Evolutionary conservation across 2,888 invertebrate species (phyloP).

Genomic region (Choreutis nemorana): DNA sequence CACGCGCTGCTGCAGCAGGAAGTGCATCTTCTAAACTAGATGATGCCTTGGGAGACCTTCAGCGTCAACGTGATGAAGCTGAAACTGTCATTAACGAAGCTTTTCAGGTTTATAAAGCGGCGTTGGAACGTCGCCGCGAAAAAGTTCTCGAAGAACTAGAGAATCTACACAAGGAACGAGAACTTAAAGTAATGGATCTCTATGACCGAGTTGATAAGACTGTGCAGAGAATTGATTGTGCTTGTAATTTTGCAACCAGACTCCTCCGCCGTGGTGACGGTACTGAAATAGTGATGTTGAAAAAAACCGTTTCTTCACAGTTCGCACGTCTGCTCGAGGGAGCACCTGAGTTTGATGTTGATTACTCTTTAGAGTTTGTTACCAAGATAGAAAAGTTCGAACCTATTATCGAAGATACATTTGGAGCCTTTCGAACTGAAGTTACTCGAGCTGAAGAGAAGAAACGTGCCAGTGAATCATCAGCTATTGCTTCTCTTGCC

Average conservation of each 20-base stretch:
- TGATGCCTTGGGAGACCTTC: conserved; percentile 83
- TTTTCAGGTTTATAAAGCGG: conserved; percentile 80
- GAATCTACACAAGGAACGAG: conserved; percentile 82
- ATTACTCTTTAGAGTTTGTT: conserved; percentile 82
- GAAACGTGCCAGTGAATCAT: conserved; percentile 54
- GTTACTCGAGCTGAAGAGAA: conserved; percentile 64
- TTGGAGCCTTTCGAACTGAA: conserved; percentile 78
- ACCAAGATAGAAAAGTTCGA: conserved; percentile 84
- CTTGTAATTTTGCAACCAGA: conserved; percentile 83
- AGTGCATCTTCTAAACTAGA: conserved; percentile 79
- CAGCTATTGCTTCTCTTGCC: conserved; percentile 43
- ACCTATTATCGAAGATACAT: conserved; percentile 72
- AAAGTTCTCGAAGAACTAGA: conserved; percentile 77
- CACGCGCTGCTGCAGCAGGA: conserved; percentile 78
- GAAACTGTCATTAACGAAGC: conserved; percentile 83
- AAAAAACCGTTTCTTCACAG: conserved; percentile 80
- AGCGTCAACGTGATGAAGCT: conserved; percentile 86
- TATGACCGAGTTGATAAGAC: conserved; percentile 85
- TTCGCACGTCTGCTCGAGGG: conserved; percentile 80
- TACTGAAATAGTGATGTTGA: conserved; percentile 83
- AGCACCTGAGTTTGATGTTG: conserved; percentile 82
- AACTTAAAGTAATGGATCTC: conserved; percentile 89
- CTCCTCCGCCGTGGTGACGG: conserved; percentile 86
- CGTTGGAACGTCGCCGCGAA: conserved; percentile 83
- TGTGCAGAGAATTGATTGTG: conserved; percentile 85